A percentile compares a stretch with the other conserved stretches of the same genome.
These are phyloP conservation scores for Formica selysi DNA, from an alignment of 1,140 invertebrate species.

Conservation along the genomic window DNA sequence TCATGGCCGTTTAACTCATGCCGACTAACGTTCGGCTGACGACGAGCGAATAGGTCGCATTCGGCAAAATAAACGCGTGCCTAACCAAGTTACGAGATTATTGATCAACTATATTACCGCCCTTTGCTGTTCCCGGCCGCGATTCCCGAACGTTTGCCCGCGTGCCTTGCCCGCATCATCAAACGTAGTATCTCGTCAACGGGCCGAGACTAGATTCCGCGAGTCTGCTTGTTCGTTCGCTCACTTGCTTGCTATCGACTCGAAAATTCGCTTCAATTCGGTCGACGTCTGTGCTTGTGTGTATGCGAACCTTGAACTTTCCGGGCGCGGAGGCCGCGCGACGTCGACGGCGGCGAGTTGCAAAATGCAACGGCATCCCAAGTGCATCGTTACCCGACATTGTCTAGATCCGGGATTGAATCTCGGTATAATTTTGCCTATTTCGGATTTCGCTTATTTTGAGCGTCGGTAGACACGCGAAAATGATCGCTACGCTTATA, in stretches of 20 bases:
- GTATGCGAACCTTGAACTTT: slow-evolving; percentile 60
- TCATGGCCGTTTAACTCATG: slow-evolving; percentile 46
- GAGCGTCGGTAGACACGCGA: slow-evolving; percentile 19
- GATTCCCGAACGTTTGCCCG: slow-evolving; percentile 73
- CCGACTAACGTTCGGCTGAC: neutral
- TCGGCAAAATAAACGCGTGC: slow-evolving; percentile 46
- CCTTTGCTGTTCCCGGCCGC: slow-evolving; percentile 67
- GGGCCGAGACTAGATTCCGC: slow-evolving; percentile 62
- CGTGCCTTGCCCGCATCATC: slow-evolving; percentile 70
- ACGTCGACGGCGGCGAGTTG: slow-evolving; percentile 30
- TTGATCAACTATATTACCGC: slow-evolving; percentile 66
- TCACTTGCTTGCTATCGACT: slow-evolving; percentile 63
- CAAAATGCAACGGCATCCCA: slow-evolving; percentile 39
- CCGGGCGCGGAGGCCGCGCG: slow-evolving; percentile 19
- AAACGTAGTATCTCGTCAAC: slow-evolving; percentile 59
- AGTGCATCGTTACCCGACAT: neutral
- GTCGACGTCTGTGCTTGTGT: neutral
- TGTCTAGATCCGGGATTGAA: slow-evolving; percentile 35
- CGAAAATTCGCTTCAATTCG: slow-evolving; percentile 56
- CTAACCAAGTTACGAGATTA: slow-evolving; percentile 66
- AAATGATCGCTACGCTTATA: slow-evolving; percentile 19
- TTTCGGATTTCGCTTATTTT: slow-evolving; percentile 32
- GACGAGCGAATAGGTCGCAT: slow-evolving; percentile 55
- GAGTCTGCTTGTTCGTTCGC: slow-evolving; percentile 40
- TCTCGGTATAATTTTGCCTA: slow-evolving; percentile 18